A percentile compares a stretch with the other conserved stretches of the same genome.
These are phyloP conservation scores for Electrona antarctica DNA, from an alignment of 2,113 vertebrate genomes.

Conservation along the genomic window DNA sequence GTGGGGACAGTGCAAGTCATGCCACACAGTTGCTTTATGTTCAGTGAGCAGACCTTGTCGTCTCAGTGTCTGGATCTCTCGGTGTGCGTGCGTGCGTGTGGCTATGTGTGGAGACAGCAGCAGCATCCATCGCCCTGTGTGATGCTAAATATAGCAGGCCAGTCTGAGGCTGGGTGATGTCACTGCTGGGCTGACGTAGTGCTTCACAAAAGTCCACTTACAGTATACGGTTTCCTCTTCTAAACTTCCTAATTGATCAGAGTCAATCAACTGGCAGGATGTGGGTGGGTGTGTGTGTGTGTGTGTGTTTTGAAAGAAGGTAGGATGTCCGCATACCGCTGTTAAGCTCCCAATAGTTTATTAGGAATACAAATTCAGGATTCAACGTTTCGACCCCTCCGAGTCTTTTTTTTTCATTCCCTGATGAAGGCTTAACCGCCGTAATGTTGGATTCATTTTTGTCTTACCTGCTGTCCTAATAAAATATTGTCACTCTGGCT, in stretches of 20 bases:
- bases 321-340: too few relatives aligned
- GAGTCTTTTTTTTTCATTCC: too few relatives aligned
- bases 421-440: too few relatives aligned
- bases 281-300: not conserved
- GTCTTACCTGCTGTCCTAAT: too few relatives aligned
- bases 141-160: conserved; percentile 70
- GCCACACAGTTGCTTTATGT: too few relatives aligned
- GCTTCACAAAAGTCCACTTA: conserved; percentile 49
- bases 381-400: too few relatives aligned
- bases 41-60: not conserved
- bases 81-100: conserved; percentile 17
- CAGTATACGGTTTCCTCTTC: conserved; percentile 45
- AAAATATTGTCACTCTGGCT: too few relatives aligned
- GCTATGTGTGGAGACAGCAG: conserved; percentile 30
- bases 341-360: too few relatives aligned
- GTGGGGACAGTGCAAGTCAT: too few relatives aligned
- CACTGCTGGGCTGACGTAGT: conserved; percentile 66
- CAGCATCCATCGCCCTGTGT: conserved; percentile 48
- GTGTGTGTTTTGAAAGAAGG: too few relatives aligned
- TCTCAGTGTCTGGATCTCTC: not conserved
- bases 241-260: conserved; percentile 37
- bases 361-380: too few relatives aligned
- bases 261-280: conserved; percentile 51
- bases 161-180: conserved; percentile 71
- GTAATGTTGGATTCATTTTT: too few relatives aligned